These are phyloP conservation scores for Cyprinus carpio DNA, from an alignment of 2,113 vertebrate species.

Conservation along the genomic window DNA sequence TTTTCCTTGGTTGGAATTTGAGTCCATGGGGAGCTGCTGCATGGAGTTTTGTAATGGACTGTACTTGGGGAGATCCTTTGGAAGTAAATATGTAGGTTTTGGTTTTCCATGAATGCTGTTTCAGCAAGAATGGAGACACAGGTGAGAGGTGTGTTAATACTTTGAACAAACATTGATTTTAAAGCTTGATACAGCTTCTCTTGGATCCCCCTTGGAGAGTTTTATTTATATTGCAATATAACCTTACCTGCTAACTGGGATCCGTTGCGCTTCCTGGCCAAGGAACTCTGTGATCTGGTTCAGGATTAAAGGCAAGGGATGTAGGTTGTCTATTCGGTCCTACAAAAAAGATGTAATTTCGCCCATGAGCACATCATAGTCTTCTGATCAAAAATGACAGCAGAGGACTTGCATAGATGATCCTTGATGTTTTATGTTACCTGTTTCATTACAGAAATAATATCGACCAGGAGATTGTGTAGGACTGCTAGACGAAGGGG, in stretches of 20 bases:
- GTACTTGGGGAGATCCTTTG: conserved; percentile 79
- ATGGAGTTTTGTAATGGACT: conserved; percentile 79
- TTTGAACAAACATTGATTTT: neutral
- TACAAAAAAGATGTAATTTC: conserved; percentile 55
- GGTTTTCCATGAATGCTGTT: conserved; percentile 64
- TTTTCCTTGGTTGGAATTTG: conserved; percentile 52
- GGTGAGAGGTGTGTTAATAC: neutral
- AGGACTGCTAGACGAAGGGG: conserved; percentile 88
- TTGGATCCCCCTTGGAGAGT: neutral
- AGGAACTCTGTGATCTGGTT: conserved; percentile 81
- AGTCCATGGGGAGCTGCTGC: conserved; percentile 79
- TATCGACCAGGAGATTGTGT: conserved; percentile 88
- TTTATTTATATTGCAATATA: too few relatives aligned
- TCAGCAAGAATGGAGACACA: neutral
- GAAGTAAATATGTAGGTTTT: conserved; percentile 82
- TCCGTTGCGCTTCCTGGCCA: conserved; percentile 65
- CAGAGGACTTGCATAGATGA: neutral
- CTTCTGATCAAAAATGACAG: too few relatives aligned
- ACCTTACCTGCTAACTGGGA: conserved; percentile 66
- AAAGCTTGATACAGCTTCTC: neutral
- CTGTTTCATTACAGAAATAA: conserved; percentile 83
- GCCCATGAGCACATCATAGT: neutral
- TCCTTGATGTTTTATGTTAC: conserved; percentile 62
- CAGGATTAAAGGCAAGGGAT: conserved; percentile 90
- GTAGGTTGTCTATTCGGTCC: conserved; percentile 81